Evolutionary conservation across 2,797 vertebrate genomes (phyloP), one percentile per base, ranked within the genome.

Genomic region (Myioborus miniatus): DNA sequence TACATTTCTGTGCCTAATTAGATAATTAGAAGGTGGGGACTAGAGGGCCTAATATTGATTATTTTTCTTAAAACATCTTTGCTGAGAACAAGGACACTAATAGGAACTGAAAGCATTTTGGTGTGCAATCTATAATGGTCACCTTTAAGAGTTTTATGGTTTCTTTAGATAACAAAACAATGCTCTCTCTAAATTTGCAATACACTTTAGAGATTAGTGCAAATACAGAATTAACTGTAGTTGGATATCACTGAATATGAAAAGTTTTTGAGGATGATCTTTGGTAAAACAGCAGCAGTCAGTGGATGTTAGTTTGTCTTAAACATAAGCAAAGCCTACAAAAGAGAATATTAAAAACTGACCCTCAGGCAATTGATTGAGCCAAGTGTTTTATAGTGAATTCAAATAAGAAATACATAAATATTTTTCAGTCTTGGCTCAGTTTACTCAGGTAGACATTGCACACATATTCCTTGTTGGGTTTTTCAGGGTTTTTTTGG

Each of bases 1-100:
- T 94, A 80, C 53, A 89, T 71, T 89, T 97, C 87, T 93, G 30
- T 82, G 44, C 80, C 94, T 97, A 98, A 97, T 97, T 97, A 97
- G 91, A 83, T 97, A 97, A 97, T 97, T 97, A 97, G 71, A 80
- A 97, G 49, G 70, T 94, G 70, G 65, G 55, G 43, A 88, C 30
- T 85, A 80, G 14, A 78, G 41, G 23, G 46, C 34, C 24, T 70
- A 47, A 44, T 80, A 97, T 97, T 83, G 96, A 97, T 98, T 97
- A 94, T 90, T 96, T 97, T 95, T 97, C 95, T 96, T 88, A 93
- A 97, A 95, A 90, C 53, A 92, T 77, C 83, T 72, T 83, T 4
- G 0, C 69, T 69, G 41, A 82, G 72, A 94, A 84, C 59, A 93
- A 93, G 76, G 62, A 83, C 50, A 69, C 30, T 96, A 96, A 85